These are phyloP conservation scores for Columba livia DNA, from an alignment of 2,113 vertebrate species.

Conservation along the genomic window DNA sequence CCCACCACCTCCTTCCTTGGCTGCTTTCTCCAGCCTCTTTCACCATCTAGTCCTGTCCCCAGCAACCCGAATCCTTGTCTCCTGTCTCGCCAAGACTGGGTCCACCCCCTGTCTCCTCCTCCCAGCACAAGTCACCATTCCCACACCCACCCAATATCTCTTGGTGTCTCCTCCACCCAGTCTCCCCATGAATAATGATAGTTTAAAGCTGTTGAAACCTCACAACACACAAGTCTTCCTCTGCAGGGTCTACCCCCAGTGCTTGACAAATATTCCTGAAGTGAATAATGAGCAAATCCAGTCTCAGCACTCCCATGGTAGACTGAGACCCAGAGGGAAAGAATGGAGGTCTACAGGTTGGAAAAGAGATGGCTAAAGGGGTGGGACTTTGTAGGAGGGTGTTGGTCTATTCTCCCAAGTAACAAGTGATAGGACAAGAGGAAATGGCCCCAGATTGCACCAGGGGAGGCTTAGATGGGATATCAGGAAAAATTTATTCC, in stretches of 20 bases:
- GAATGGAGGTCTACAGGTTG: neutral
- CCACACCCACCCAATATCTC: neutral
- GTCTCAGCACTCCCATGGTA: neutral
- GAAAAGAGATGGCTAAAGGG: neutral
- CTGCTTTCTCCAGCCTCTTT: neutral
- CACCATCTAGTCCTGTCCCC: neutral
- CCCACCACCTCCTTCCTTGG: neutral
- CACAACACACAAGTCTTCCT: neutral
- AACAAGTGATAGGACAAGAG: no score
- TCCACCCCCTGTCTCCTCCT: neutral
- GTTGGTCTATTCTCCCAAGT: no score
- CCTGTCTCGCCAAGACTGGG: rapidly evolving
- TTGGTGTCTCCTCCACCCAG: neutral
- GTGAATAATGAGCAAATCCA: neutral
- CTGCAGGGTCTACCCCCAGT: neutral
- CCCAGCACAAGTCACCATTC: neutral
- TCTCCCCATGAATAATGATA: neutral
- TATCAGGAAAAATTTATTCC: no score
- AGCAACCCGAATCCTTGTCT: neutral
- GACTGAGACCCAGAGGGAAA: neutral
- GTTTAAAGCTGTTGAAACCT: neutral
- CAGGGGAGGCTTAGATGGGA: no score
- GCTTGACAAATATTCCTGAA: neutral
- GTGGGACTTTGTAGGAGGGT: no score
- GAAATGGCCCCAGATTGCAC: no score